Evolutionary conservation across 37 sponge, comb jelly and placozoan species (phyloP).

Genomic region (Halichondria panicea): DNA sequence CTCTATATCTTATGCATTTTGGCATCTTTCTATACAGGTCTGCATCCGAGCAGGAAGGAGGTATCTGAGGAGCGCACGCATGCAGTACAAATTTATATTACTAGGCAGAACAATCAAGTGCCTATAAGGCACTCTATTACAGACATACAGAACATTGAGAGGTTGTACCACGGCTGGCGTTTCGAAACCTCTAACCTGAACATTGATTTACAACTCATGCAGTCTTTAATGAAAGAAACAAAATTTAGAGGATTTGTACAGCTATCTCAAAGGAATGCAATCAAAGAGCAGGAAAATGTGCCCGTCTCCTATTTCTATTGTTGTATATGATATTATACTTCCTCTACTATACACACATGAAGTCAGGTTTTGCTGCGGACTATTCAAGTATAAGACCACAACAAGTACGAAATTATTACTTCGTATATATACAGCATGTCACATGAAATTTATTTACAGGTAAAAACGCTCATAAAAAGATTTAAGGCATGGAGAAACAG

Average conservation of each 20-base stretch:
- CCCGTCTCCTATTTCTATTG: too few relatives aligned
- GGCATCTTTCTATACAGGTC: background rate
- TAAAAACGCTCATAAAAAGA: background rate
- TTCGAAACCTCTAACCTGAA: background rate
- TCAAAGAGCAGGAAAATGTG: background rate
- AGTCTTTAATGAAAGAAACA: background rate
- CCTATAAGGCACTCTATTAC: background rate
- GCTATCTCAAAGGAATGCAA: background rate
- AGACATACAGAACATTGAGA: background rate
- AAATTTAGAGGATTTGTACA: background rate
- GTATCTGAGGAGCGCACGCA: background rate
- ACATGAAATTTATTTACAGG: constrained; percentile 14
- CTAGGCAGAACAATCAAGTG: background rate
- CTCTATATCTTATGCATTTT: too few relatives aligned
- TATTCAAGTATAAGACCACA: constrained; percentile 2
- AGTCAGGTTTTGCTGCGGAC: constrained; percentile 2
- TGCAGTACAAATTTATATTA: background rate
- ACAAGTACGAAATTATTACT: background rate
- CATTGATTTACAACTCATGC: constrained; percentile 5
- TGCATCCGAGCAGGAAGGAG: background rate
- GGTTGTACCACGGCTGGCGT: background rate
- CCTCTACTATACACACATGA: too few relatives aligned
- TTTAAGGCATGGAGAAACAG: constrained; percentile 22
- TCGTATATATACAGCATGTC: too few relatives aligned
- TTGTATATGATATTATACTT: too few relatives aligned